Evolutionary conservation across 2,888 invertebrate genomes (phyloP).

Genomic region (Sarcophaga rosellei): DNA sequence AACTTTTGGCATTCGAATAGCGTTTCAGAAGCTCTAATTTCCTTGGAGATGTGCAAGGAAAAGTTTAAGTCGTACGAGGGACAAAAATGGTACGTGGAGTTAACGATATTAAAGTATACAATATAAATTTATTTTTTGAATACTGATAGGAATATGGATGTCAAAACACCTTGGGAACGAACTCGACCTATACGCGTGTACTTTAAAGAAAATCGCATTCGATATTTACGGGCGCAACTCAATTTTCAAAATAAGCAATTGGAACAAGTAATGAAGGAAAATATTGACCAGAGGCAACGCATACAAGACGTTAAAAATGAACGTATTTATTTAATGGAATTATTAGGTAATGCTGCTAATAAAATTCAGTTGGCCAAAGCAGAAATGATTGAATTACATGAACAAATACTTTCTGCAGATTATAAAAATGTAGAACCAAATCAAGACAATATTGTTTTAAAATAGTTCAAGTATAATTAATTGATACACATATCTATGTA

Average conservation of each 20-base stretch:
- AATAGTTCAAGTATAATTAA: too few species aligned
- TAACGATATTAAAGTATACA: not conserved
- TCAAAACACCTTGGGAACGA: conserved; percentile 71
- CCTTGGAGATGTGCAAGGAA: conserved; percentile 72
- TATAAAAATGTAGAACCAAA: conserved; percentile 1
- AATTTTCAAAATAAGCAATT: conserved; percentile 70
- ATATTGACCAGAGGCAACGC: conserved; percentile 33
- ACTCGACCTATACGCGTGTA: conserved; percentile 71
- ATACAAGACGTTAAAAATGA: conserved; percentile 57
- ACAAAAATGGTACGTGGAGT: conserved; percentile 70
- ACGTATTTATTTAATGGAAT: conserved; percentile 52
- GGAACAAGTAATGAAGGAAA: conserved; percentile 63
- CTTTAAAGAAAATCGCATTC: conserved; percentile 69
- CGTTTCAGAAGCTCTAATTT: conserved; percentile 70
- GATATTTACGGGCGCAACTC: conserved; percentile 71
- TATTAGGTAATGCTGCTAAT: conserved; percentile 40
- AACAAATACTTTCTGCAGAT: conserved; percentile 22
- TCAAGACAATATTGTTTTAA: not conserved
- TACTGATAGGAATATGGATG: conserved; percentile 71
- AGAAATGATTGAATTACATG: conserved; percentile 41
- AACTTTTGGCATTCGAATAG: conserved; percentile 70
- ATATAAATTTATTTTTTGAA: not conserved
- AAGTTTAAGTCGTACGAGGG: conserved; percentile 69
- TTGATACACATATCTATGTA: too few species aligned
- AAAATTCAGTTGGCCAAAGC: conserved; percentile 14